Evolutionary conservation across 2,888 invertebrate species (phyloP), one percentile per base, ranked within the genome.

Genomic region (Caenorhabditis sinica): DNA sequence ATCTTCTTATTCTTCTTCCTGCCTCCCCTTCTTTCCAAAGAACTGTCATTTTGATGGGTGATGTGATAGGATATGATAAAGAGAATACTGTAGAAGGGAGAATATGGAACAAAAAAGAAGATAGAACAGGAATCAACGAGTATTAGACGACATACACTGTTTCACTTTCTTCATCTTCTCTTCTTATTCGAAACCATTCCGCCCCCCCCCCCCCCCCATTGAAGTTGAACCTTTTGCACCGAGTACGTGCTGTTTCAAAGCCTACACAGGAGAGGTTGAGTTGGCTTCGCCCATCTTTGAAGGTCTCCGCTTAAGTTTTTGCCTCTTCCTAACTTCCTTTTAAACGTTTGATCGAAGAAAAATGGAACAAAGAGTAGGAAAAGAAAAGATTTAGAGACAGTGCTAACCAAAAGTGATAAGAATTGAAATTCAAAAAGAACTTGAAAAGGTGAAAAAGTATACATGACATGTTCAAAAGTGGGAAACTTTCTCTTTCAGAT

Each of bases 181-280:
- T 33, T 30, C n/a, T 49, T 43, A 51, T 63, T 36, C n/a, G n/a
- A n/a, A n/a, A n/a, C n/a, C n/a, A n/a, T n/a, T n/a, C n/a, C n/a
- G n/a, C n/a, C n/a, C n/a, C n/a, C n/a, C n/a, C n/a, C n/a, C n/a
- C n/a, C n/a, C n/a, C 51, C 33, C 13, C 33, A 40, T 40, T n/a
- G 23, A 30, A 28, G 40, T 28, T 77, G 79, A 79, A 79, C 79
- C 79, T 79, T 71, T 63, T 79, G 66, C 76, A 76, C 82, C 66
- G 71, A 72, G 56, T 66, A 76, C 80, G 76, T 75, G 80, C 69
- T n/a, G 72, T 68, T 73, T 73, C 28, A 25, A 20, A 71, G 45
- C 65, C 65, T 45, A 25, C 17, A 53, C 43, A 74, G 28, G 15
- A 71, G 56, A 71, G 43, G 58, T 36, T 13, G 25, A 58, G 36